Evolutionary conservation across 2,113 vertebrate genomes (phyloP), one percentile per base, ranked within the genome.

Genomic region (Calypte anna): DNA sequence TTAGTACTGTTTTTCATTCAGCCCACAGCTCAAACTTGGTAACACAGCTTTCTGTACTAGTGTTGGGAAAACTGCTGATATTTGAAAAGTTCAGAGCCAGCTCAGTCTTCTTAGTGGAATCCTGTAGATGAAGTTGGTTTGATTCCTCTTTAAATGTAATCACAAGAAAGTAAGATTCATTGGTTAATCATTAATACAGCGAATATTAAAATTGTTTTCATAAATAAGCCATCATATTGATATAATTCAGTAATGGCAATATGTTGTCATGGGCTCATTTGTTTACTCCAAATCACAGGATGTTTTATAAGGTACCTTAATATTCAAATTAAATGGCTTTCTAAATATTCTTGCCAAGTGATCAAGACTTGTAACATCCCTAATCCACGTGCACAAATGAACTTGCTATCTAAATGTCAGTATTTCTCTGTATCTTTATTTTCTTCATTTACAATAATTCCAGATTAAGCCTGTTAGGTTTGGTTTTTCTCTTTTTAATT

Each of bases 1-100:
- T 94, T 89, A 91, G 77, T 88, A 82, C 54, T 94, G 46, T 62
- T 96, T 96, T 95, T 96, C 92, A 91, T 94, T 94, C 92, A 88
- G n/a, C 70, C 94, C 91, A 70, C 79, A 95, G 76, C 55, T 51
- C 79, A 88, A 89, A 94, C 67, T 4, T 61, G 44, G 74, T 87
- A 51, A 23, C 50, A 3, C 40, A 21, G 38, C 82, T 94, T 97
- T 96, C 88, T 82, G 64, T 70, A 81, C 62, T 66, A 48, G 48
- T 78, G 55, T 57, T 64, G 72, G 46, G 55, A 80, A 94, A 96
- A 94, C 77, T 91, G 66, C 69, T 79, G 85, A 67, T 95, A 82
- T 40, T 87, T 84, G 73, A 55, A 89, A 94, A 96, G 48, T 96
- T 97, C 77, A 86, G 76, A 69, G 20, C 31, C 74, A 61, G 43